Evolutionary conservation across 2,797 vertebrate genomes (phyloP).

Genomic region (Lagocephalus sceleratus): DNA sequence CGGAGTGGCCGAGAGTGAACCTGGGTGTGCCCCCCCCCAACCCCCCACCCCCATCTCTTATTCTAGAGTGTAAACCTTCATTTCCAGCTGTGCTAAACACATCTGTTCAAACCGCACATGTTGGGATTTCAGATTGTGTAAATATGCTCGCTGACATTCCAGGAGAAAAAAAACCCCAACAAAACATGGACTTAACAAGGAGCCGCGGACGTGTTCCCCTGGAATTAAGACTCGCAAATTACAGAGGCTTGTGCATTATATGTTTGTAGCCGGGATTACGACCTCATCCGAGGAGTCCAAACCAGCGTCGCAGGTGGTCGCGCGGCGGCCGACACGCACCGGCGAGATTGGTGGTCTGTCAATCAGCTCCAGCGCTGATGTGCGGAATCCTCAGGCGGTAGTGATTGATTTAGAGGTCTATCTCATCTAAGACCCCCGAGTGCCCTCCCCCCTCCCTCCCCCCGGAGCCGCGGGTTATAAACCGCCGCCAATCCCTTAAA

Average conservation of each 20-base stretch:
- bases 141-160: conserved; percentile 43
- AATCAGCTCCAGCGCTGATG: conserved; percentile 43
- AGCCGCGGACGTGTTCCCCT: too few species aligned
- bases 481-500: conserved; percentile 62
- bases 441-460: conserved; percentile 48
- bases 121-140: conserved; percentile 30
- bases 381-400: conserved; percentile 46
- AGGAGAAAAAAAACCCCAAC: conserved; percentile 6
- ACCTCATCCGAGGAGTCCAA: too few species aligned
- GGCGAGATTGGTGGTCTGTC: conserved; percentile 48
- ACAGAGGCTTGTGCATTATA: too few species aligned
- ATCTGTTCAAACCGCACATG: conserved; percentile 29
- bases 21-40: conserved; percentile 27
- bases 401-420: conserved; percentile 65
- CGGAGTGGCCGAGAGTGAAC: conserved; percentile 4
- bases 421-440: conserved; percentile 64
- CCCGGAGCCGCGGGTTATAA: conserved; percentile 51
- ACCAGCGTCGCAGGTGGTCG: conserved; percentile 29
- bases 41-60: conserved; percentile 11
- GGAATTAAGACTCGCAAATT: too few species aligned
- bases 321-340: conserved; percentile 25
- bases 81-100: conserved; percentile 19
- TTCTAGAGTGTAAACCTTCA: conserved; percentile 15
- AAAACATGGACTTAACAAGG: too few species aligned
- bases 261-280: too few species aligned